Base-by-base conservation (phyloP, 35 echinoderm and acorn worm species). In the Ophiothrix spiculata region DNA sequence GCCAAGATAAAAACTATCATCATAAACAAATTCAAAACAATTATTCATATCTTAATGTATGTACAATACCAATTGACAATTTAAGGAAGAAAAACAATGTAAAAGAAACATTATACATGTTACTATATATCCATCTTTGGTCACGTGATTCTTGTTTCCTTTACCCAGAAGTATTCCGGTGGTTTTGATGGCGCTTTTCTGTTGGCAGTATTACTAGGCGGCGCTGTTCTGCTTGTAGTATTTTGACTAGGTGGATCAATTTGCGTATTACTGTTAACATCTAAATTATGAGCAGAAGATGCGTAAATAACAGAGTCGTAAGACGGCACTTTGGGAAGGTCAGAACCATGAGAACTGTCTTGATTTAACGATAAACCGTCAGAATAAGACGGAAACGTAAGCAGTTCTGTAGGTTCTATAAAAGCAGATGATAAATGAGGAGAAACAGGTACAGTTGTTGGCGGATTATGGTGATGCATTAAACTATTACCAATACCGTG, bases 261-360 rank as follows among this genome's bases (percentile, higher is more conserved):
- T 69, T 69, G 60, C 29, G 60, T 15, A n/a, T 69, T 69, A 69
- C 60, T 69, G 25, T 69, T 69, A 15, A 69, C 60, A 69, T 69
- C 60, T 15, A 69, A n/a, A 12, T 15, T 25, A 25, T 6, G 23
- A 4, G 60, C 60, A 2, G 60, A 69, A 2, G 60, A 25, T 15
- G 16, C 60, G 60, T 15, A 69, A 2, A 69, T 28, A 2, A 69
- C 60, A 6, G 60, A 69, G 29, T 69, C 60, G 29, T 69, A 69
- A 15, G 60, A 69, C 1, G 60, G 60, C 60, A 69, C 60, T 69
- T 69, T 69, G 23, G 60, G 60, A 69, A 69, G 60, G 60, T 28
- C 29, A 25, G 60, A 69, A 25, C 60, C 6, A 28, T 28, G 17
- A 25, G 60, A 69, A 25, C 60, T 1, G 1, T 69, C 60, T 69